A percentile compares a stretch with the other conserved stretches of the same genome.
phyloP scores from a whole-genome alignment of 2,113 vertebrate genomes.

The Balaeniceps rex region DNA sequence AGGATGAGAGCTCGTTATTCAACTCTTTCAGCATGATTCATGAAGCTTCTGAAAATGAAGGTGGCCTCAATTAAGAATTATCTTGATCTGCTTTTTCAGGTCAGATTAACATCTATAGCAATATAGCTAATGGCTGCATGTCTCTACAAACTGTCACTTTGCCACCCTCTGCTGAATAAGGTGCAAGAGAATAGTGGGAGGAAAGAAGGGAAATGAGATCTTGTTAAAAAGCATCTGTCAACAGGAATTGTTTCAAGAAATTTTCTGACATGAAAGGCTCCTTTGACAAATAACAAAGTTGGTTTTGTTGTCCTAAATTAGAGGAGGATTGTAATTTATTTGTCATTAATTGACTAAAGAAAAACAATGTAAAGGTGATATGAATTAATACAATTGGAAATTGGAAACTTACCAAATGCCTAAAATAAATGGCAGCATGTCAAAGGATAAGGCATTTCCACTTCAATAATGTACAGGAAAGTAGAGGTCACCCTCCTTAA shows the following conservation, averaged over 20 bases:
- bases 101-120: background rate
- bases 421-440: background rate
- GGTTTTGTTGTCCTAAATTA: background rate
- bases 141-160: background rate
- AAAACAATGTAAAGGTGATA: background rate
- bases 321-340: background rate
- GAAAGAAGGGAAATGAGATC: background rate
- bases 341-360: background rate
- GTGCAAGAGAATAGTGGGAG: background rate
- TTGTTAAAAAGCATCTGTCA: background rate
- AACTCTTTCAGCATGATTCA: background rate
- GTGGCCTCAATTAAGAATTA: background rate
- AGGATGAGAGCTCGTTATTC: background rate
- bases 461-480: background rate
- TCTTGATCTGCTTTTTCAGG: background rate
- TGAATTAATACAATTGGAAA: background rate
- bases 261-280: background rate
- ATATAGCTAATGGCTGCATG: background rate
- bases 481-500: background rate
- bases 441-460: background rate
- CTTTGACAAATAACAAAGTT: background rate
- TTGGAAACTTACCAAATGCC: background rate
- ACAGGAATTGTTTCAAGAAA: background rate
- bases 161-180: background rate
- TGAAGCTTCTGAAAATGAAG: background rate